Base-by-base conservation (phyloP, 2,797 vertebrate species). In the Falco peregrinus region DNA sequence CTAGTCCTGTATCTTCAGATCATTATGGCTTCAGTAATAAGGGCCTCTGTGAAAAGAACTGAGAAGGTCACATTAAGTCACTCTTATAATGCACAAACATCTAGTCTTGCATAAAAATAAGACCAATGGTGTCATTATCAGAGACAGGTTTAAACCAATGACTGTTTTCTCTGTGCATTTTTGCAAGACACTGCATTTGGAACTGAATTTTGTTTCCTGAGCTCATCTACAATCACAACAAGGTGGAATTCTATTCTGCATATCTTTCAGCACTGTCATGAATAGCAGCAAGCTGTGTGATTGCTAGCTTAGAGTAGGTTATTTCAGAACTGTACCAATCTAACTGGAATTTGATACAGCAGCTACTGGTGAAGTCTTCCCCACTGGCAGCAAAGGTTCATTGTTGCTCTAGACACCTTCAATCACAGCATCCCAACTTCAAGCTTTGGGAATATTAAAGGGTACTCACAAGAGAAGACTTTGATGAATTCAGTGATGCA, bases 401-500 rank as follows among this genome's bases (percentile, higher is more conserved):
- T 47, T 90, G 53, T 84, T 90, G 65, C 76, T 77, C 76, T 56
- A 65, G 51, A 71, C 24, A 50, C 54, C 35, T 70, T 76, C 70
- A 70, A 63, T 78, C 63, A 79, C 39, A 74, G 33, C 77, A 76
- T 53, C 57, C 41, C 59, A 67, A 1, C 53, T 77, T 93, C 59
- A 95, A 60, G 24, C 31, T 92, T 47, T 61, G 35, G 75, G 35
- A 85, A 87, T 64, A 69, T 64, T 90, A 69, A 75, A 73, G 47
- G 41, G 4, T 74, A 92, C 50, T 90, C 69, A 83, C 28, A 77
- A 82, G 85, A 77, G 76, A 81, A 75, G 25, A 59, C 68, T 92
- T 71, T 81, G 82, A 95, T 94, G 60, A 94, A 78, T 95, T 93
- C 75, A 92, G 69, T 48, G 47, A 68, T 80, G 84, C 57, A 81